Base-by-base conservation (phyloP, 2,888 invertebrate genomes). In the Ichneumoninae sp. region DNA sequence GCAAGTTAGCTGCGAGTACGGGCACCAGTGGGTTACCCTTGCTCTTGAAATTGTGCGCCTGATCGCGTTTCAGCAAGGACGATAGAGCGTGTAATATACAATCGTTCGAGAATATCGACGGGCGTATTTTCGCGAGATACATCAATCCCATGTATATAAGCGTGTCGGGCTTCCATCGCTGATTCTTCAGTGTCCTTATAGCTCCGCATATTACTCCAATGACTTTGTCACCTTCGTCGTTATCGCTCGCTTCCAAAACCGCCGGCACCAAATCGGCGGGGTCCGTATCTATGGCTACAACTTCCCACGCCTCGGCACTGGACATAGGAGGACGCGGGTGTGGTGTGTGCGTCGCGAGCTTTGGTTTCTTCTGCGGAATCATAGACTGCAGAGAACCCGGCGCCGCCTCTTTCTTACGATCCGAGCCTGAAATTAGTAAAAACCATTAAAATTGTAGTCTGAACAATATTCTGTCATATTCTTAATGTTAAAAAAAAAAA, bases 151-250 rank as follows among this genome's bases (percentile, higher is more conserved):
- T 95, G 90, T 96, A 97, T 50, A 97, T 94, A 6, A 94, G 92
- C 36, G 96, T 96, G 89, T 98, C 98, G 3, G 98, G 97, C 91
- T 98, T 98, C 76, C 97, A 96, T 69, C 97, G 95, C 87, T 97
- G 97, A 7, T 95, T 95, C 86, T 96, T 96, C 1, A 98, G 95
- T 0, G 96, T 95, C 89, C 97, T 97, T 44, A 98, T 96, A n/a
- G 97, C 97, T 0, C 98, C 98, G 88, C 98, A 97, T n/a, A 99
- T 94, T 7, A 97, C 95, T 0, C 96, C 96, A 69, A 96, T 96
- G 93, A 97, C 95, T 94, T 97, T 96, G 91, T 97, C 98, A 76
- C 96, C 96, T 92, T 98, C 98, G 85, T 96, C 97, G 79, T 96
- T 96, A 85, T 97, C 97, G 85, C 97, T 95, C 3, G 97, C 97